Percentiles rank a stretch among this genome's conserved stretches.
These are phyloP conservation scores for Cryptomyrus ogoouensis DNA, from an alignment of 2,113 vertebrate genomes.

Conservation along the genomic window DNA sequence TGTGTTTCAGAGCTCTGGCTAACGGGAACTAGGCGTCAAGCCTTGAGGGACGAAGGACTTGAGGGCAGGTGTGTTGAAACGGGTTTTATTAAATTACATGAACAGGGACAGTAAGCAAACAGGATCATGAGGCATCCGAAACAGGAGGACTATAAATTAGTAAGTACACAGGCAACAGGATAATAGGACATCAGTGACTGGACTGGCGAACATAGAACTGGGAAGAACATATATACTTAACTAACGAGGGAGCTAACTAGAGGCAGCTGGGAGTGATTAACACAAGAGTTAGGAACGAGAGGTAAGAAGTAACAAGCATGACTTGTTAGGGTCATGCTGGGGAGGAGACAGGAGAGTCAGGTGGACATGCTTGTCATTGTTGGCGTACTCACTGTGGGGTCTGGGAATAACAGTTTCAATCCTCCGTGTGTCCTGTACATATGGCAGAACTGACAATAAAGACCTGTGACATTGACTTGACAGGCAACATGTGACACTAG, in stretches of 20 bases:
- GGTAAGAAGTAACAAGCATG: neutral
- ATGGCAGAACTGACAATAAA: too few species aligned
- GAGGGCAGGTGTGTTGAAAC: neutral
- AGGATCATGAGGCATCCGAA: neutral
- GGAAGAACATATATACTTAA: neutral
- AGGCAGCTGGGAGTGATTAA: neutral
- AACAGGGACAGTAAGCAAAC: neutral
- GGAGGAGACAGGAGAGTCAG: neutral
- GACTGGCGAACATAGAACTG: neutral
- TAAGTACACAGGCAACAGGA: neutral
- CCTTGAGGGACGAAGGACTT: neutral
- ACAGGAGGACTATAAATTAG: neutral
- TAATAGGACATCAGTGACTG: neutral
- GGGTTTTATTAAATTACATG: neutral
- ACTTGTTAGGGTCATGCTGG: neutral
- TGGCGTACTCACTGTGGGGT: too few species aligned
- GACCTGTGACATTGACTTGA: too few species aligned
- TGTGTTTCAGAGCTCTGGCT: neutral
- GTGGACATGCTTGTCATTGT: neutral
- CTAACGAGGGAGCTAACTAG: neutral
- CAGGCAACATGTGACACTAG: too few species aligned
- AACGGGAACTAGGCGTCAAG: neutral
- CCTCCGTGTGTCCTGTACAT: too few species aligned
- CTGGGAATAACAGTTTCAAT: too few species aligned
- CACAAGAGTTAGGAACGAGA: neutral